Conservation (phyloP, 2,797 vertebrate species). For the Danio jaintianensis region DNA sequence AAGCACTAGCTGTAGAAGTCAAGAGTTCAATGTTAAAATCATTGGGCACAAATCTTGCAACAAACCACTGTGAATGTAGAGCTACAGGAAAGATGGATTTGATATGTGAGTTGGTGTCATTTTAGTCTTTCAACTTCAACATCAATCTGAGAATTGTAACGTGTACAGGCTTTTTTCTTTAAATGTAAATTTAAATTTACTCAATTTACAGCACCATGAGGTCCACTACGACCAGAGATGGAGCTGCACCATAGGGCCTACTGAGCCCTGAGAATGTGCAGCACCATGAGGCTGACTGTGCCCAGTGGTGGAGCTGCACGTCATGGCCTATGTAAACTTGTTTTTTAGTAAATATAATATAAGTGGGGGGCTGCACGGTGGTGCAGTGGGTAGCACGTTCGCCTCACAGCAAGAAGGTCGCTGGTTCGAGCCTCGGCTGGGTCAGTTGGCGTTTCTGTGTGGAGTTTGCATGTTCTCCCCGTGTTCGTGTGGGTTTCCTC, state of each 20-base stretch:
- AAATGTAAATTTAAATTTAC: too few species aligned
- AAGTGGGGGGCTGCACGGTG: too few species aligned
- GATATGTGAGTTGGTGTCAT: neutral
- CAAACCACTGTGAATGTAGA: neutral
- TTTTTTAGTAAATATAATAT: too few species aligned
- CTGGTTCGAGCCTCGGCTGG: too few species aligned
- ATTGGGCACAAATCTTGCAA: neutral
- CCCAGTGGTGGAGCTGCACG: neutral
- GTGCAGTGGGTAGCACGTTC: too few species aligned
- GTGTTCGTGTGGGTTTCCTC: too few species aligned
- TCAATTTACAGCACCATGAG: too few species aligned
- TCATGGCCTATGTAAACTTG: neutral
- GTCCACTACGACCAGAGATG: neutral
- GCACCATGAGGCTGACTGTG: neutral
- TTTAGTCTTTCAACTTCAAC: neutral
- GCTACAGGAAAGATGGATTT: neutral
- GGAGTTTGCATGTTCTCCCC: too few species aligned
- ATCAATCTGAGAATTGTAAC: neutral
- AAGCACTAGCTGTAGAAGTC: slow-evolving; percentile 85
- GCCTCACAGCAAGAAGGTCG: too few species aligned
- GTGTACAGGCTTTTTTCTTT: neutral
- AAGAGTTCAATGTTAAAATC: neutral
- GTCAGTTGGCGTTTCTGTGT: too few species aligned
- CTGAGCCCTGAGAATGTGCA: neutral
- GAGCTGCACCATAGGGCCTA: neutral